Base-by-base conservation (phyloP, 2,888 invertebrate genomes). In the Phortica magna region DNA sequence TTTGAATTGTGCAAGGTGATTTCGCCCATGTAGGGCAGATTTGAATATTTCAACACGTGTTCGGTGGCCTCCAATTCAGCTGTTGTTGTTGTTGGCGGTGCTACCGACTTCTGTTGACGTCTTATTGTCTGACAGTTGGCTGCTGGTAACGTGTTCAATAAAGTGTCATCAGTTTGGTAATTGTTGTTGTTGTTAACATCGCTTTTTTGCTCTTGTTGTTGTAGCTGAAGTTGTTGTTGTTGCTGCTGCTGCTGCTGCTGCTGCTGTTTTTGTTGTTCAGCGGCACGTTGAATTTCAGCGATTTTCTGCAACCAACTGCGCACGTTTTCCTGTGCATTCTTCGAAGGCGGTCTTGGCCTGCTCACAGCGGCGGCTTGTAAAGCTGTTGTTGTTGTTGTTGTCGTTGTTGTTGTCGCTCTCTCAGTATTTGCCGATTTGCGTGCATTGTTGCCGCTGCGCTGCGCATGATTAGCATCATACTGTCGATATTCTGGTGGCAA, bases 21-120 rank as follows among this genome's bases (percentile, higher is more conserved):
- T 90, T 97, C 97, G 0, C 97, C 97, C 97, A 97, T 97, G 91
- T 97, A 97, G 0, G 97, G 97, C 67, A 97, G 92, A 88, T 97
- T 97, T 65, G 96, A 95, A 89, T 96, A 97, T 65, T 95, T 95
- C 82, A 96, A 17, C 39, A 19, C 87, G 76, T 43, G 74, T 12
- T 73, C 57, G 19, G 19, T 41, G 42, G 53, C 67, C 41, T 9
- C n/a, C 19, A 31, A 92, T 91, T n/a, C 43, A 73, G 10, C 19
- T 70, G 82, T 87, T 67, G 14, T 10, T 64, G 5, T 22, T 6
- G 90, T 89, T 59, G 91, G 82, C 73, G 91, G 82, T 73, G 84
- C 75, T 48, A 12, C 48, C 2, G 2, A 2, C 2, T 48, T 48
- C 80, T 87, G 14, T 85, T 57, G 91, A 92, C 0, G 9, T 48